These are phyloP conservation scores for Pyrrhosoma nymphula DNA, from an alignment of 2,888 invertebrate genomes.

Conservation along the genomic window DNA sequence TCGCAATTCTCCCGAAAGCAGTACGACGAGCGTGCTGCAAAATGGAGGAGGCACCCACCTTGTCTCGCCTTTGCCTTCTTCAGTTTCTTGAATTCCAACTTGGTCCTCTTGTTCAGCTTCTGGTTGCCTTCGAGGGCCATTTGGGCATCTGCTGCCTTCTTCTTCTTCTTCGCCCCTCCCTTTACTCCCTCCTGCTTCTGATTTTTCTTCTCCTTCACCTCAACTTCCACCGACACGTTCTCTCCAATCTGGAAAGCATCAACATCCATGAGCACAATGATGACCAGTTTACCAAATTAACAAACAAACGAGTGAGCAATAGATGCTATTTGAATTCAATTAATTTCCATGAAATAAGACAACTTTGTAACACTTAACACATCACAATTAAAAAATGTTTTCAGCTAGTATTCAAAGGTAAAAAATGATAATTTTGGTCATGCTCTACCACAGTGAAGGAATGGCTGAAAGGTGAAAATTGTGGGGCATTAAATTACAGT, in stretches of 20 bases:
- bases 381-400: too few relatives aligned
- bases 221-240: conserved; percentile 67
- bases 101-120: conserved; percentile 81
- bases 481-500: too few relatives aligned
- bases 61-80: conserved; percentile 81
- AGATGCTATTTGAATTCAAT: neutral
- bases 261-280: neutral
- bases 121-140: conserved; percentile 86
- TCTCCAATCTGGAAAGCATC: neutral
- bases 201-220: conserved; percentile 73
- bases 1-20: too few relatives aligned
- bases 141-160: conserved; percentile 82
- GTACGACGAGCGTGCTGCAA: too few relatives aligned
- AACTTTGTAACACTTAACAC: too few relatives aligned
- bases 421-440: too few relatives aligned
- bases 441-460: too few relatives aligned
- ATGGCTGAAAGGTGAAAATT: too few relatives aligned
- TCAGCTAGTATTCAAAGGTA: too few relatives aligned
- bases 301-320: neutral
- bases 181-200: conserved; percentile 76
- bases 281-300: neutral
- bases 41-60: conserved; percentile 72
- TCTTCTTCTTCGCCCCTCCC: conserved; percentile 76
- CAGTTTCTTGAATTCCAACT: conserved; percentile 84
- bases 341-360: too few relatives aligned